These are phyloP conservation scores for Bibio marci DNA, from an alignment of 2,888 invertebrate genomes.

Conservation along the genomic window DNA sequence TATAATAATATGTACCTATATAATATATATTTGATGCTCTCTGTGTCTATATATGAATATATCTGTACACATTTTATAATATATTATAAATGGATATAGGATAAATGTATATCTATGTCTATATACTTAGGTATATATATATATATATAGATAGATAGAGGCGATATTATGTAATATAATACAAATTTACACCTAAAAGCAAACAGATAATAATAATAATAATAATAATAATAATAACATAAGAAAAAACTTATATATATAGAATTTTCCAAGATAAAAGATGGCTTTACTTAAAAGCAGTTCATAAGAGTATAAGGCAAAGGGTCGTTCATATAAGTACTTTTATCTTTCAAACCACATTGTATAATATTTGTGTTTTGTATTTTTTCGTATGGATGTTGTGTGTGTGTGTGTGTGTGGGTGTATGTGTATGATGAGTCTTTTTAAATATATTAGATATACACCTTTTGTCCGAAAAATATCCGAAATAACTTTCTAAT, in stretches of 20 bases:
- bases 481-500: too few species aligned
- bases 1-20: too few species aligned
- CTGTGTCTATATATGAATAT: too few species aligned
- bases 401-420: neutral
- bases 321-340: slow-evolving; percentile 3
- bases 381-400: neutral
- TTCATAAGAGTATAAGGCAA: neutral
- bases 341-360: neutral
- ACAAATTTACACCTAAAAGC: slow-evolving; percentile 3
- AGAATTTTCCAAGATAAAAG: neutral
- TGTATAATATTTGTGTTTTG: neutral
- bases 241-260: neutral
- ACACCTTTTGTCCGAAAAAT: too few species aligned
- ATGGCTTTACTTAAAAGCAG: slow-evolving; percentile 1
- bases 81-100: too few species aligned
- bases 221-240: neutral
- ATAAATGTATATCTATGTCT: too few species aligned
- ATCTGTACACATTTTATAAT: too few species aligned
- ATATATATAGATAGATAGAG: too few species aligned
- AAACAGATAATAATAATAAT: slow-evolving; percentile 2
- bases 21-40: too few species aligned
- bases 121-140: too few species aligned
- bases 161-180: too few species aligned
- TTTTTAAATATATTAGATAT: too few species aligned
- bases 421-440: neutral